Percentiles rank a stretch among this genome's conserved stretches.
Conservation (phyloP, 1,140 invertebrate genomes). For the Macrobrachium rosenbergii region DNA sequence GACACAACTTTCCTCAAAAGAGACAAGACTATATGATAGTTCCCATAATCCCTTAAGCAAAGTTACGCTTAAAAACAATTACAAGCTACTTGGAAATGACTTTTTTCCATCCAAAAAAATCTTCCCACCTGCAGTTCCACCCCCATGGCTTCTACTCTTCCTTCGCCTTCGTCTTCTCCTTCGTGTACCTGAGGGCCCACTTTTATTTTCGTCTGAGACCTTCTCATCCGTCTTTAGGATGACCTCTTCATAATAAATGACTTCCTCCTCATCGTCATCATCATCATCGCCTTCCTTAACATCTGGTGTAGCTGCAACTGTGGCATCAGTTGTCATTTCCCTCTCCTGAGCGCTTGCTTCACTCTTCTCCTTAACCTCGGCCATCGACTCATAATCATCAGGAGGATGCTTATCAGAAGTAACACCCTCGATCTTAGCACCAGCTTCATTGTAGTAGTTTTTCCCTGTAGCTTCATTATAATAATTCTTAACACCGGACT, state of each 20-base stretch:
- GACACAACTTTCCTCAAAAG: too few relatives aligned
- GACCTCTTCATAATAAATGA: conserved; percentile 29
- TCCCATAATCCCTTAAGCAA: too few relatives aligned
- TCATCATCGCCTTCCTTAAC: neutral
- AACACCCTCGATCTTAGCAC: neutral
- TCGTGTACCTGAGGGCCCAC: neutral
- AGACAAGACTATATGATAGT: too few relatives aligned
- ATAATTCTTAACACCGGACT: neutral
- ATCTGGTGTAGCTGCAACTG: conserved; percentile 1
- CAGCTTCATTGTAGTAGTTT: conserved; percentile 43
- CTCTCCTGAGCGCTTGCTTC: conserved; percentile 21
- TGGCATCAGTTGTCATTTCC: conserved; percentile 33
- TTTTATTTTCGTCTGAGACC: neutral
- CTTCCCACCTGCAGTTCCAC: too few relatives aligned
- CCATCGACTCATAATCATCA: conserved; percentile 57
- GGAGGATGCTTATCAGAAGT: conserved; percentile 20
- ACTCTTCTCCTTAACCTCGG: conserved; percentile 43
- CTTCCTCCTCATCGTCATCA: conserved; percentile 5
- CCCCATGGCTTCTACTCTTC: neutral
- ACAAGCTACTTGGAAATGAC: too few relatives aligned
- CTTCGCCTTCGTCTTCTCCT: neutral
- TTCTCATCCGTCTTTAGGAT: neutral
- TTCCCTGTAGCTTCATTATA: neutral
- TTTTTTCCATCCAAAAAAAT: too few relatives aligned
- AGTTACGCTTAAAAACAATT: too few relatives aligned